These are phyloP conservation scores for Xiphias gladius DNA, from an alignment of 2,113 vertebrate species.

Conservation along the genomic window DNA sequence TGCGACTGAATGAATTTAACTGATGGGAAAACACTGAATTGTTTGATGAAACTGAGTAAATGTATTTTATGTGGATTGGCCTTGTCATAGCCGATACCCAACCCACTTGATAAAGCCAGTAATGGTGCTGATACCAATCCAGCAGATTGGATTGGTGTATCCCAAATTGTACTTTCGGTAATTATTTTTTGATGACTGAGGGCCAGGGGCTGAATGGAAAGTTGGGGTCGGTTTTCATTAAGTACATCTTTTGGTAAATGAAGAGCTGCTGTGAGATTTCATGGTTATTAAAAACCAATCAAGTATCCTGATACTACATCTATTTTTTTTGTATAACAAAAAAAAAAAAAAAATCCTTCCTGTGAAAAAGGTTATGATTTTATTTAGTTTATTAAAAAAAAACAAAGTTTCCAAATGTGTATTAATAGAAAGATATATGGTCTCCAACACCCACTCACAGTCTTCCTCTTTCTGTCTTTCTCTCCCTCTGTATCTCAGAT, in stretches of 20 bases:
- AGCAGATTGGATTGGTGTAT: neutral
- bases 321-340: neutral
- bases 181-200: neutral
- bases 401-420: constrained; percentile 46
- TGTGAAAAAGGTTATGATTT: constrained; percentile 10
- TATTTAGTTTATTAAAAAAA: constrained; percentile 33
- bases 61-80: neutral
- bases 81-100: neutral
- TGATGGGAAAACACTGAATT: neutral
- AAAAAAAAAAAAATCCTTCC: neutral
- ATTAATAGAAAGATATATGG: constrained; percentile 67
- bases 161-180: neutral
- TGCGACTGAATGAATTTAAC: too few relatives aligned
- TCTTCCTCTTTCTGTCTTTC: constrained; percentile 74
- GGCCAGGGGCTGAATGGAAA: neutral
- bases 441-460: constrained; percentile 78
- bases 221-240: neutral
- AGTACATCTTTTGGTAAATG: neutral
- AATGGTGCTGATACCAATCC: neutral
- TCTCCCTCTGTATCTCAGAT: constrained; percentile 79
- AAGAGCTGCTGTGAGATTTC: constrained; percentile 17
- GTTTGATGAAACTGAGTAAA: neutral
- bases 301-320: too few relatives aligned
- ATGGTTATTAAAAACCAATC: neutral
- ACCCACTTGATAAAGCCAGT: neutral